Evolutionary conservation across 2,888 invertebrate species (phyloP).

Genomic region (Oscheius myriophilus): DNA sequence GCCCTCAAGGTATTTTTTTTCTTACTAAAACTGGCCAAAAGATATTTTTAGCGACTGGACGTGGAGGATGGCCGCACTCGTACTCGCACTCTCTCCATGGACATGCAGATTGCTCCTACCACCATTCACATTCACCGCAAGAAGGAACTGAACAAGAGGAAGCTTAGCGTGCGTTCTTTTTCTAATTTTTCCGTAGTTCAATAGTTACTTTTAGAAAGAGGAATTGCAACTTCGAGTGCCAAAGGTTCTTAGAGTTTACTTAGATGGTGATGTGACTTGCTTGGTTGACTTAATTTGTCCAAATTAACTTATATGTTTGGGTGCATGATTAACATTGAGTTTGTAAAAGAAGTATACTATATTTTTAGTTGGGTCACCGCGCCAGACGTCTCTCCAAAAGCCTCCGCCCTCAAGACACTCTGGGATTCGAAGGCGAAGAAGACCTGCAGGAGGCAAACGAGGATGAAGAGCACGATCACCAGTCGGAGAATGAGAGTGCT

Average conservation of each 20-base stretch:
- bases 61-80: slow-evolving; percentile 16
- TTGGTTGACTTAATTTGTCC: background rate
- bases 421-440: slow-evolving; percentile 67
- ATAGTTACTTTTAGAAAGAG: slow-evolving; percentile 9
- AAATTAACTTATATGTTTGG: background rate
- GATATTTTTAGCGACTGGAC: background rate
- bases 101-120: slow-evolving; percentile 67
- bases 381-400: slow-evolving; percentile 60
- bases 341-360: background rate
- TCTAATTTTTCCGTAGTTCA: background rate
- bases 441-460: slow-evolving; percentile 49
- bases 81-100: slow-evolving; percentile 64
- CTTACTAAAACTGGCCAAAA: background rate
- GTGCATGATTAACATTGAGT: background rate
- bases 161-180: slow-evolving; percentile 37
- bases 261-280: background rate
- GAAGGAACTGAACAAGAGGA: slow-evolving; percentile 34
- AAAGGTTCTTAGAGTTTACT: background rate
- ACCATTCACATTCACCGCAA: slow-evolving; percentile 41
- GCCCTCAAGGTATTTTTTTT: no score
- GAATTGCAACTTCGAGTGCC: slow-evolving; percentile 19
- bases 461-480: slow-evolving; percentile 8
- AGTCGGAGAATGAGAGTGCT: slow-evolving; percentile 72
- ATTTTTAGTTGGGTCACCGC: slow-evolving; percentile 52
- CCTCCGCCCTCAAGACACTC: slow-evolving; percentile 61